Base-by-base conservation (phyloP, 2,888 invertebrate genomes). In the Orchesellides sinensis region DNA sequence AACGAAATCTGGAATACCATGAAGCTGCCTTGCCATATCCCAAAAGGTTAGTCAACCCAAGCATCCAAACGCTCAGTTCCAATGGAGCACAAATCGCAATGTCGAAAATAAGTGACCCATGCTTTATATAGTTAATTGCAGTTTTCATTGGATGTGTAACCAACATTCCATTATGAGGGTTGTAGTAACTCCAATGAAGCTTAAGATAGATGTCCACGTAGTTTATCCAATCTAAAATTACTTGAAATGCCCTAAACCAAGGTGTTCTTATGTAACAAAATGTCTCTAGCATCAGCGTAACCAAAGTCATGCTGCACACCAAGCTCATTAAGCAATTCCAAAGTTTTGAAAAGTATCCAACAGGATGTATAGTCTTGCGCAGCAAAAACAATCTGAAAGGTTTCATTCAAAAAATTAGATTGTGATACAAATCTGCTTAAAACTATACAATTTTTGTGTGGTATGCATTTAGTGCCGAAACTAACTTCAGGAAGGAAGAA, bases 141-240 rank as follows among this genome's bases (percentile, higher is more conserved):
- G 87, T 85, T 70, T 84, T 84, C 3, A 85, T 2, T 0, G 88
- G 88, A 74, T 87, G 87, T 2, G 83, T 70, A 17, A 88, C 65
- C 27, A 88, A 47, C 19, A 85, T 69, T 23, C 69, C 49, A 66
- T 81, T 79, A 32, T 70, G 52, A 2, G 83, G 79, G 23, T 77
- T 83, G 70, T 84, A 88, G 66, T 86, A 88, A 23, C 65, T 61
- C 86, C 87, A 88, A 21, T 88, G 88, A 49, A 87, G 40, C 54
- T 85, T 85, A 0, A 88, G 25, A 40, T 88, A 88, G 84, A 88
- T 81, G 35, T 88, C 88, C 8, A 84, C 45, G 19, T 78, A 82
- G 23, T 75, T 77, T 0, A 85, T 12, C 6, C 61, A 45, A 35
- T 87, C 87, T n/a, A 85, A 17, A 6, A n/a, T 0, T 6, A 77